These are phyloP conservation scores for Zaprionus lachaisei DNA, from an alignment of 1,140 invertebrate genomes.

Conservation along the genomic window DNA sequence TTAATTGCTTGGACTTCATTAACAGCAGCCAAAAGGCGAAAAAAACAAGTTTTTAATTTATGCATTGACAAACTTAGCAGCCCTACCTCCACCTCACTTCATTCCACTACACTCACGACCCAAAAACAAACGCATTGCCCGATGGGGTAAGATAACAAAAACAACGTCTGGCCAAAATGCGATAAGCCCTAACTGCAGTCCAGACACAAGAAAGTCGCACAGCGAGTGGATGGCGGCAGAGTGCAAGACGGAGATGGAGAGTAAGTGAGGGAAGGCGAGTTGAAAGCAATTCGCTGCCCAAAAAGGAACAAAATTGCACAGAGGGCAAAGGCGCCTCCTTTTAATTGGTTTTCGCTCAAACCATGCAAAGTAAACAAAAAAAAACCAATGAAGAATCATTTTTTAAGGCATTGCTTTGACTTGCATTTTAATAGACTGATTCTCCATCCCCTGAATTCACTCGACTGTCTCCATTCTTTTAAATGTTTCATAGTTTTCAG, in stretches of 20 bases:
- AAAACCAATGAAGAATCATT: constrained; percentile 2
- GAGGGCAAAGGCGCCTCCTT: constrained; percentile 40
- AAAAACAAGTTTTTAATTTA: constrained; percentile 75
- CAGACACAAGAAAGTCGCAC: constrained; percentile 44
- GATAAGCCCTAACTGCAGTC: constrained; percentile 48
- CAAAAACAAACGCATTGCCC: constrained; percentile 41
- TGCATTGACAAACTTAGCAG: constrained; percentile 74
- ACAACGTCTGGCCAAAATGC: constrained; percentile 38
- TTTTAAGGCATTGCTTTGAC: constrained; percentile 40
- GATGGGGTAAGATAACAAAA: constrained; percentile 26
- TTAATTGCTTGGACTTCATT: constrained; percentile 77
- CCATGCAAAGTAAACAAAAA: constrained; percentile 15
- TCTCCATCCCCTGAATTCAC: constrained; percentile 2
- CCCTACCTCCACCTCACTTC: background rate
- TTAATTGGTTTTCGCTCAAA: constrained; percentile 57
- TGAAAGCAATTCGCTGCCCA: constrained; percentile 17
- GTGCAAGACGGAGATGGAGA: background rate
- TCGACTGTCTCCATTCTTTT: background rate
- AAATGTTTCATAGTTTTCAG: background rate
- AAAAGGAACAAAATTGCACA: constrained; percentile 41
- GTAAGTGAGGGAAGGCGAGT: background rate
- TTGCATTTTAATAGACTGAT: constrained; percentile 22
- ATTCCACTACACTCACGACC: background rate
- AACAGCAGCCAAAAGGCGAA: constrained; percentile 45
- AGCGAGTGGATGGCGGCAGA: constrained; percentile 7